Percentiles rank a stretch among this genome's conserved stretches.
Conservation (phyloP, 1,140 invertebrate species). For the Drosophila hydei region DNA sequence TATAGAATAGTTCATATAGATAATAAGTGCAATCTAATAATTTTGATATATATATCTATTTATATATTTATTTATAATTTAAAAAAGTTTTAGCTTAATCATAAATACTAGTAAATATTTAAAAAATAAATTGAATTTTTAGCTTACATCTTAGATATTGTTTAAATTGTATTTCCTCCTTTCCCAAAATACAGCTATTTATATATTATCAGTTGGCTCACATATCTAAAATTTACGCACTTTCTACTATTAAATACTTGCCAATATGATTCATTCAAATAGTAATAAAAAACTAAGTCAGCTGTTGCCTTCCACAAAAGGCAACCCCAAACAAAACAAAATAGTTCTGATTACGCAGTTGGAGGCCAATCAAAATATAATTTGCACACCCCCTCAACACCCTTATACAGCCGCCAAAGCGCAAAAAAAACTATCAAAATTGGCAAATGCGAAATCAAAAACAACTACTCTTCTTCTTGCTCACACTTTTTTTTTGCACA, state of each 20-base stretch:
- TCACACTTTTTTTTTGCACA: slow-evolving; percentile 48
- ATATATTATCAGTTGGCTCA: background rate
- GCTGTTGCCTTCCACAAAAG: slow-evolving; percentile 10
- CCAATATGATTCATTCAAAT: slow-evolving; percentile 31
- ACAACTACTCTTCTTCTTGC: slow-evolving; percentile 18
- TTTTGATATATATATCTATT: too few relatives aligned
- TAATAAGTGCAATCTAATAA: too few relatives aligned
- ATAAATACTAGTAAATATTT: too few relatives aligned
- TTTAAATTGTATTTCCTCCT: background rate
- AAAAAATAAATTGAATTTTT: too few relatives aligned
- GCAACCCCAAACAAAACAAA: slow-evolving; percentile 37
- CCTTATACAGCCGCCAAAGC: slow-evolving; percentile 34
- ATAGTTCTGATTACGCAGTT: slow-evolving; percentile 50
- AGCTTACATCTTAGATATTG: background rate
- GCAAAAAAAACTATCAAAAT: slow-evolving; percentile 60
- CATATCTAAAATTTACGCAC: slow-evolving; percentile 9
- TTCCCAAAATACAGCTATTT: background rate
- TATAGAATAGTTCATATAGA: too few relatives aligned
- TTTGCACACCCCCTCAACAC: slow-evolving; percentile 46
- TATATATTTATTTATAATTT: too few relatives aligned
- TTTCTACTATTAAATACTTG: slow-evolving; percentile 11
- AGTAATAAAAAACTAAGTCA: slow-evolving; percentile 13
- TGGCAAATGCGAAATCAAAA: slow-evolving; percentile 72
- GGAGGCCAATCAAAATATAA: slow-evolving; percentile 35
- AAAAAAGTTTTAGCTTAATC: too few relatives aligned